Evolutionary conservation across 2,888 invertebrate species (phyloP).

Genomic region (Eupeodes luniger): DNA sequence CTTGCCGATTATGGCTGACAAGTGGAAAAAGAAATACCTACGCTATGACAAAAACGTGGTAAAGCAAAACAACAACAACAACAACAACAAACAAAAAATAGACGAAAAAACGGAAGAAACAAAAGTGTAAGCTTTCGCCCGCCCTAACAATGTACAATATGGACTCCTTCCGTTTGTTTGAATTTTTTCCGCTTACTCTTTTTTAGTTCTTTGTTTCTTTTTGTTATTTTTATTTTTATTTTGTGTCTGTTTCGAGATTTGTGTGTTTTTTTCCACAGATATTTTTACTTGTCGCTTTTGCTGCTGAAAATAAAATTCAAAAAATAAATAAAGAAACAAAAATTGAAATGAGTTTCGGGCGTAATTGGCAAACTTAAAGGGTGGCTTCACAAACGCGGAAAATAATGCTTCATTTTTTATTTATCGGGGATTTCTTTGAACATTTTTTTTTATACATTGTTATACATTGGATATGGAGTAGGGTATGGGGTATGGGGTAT

Average conservation of each 20-base stretch:
- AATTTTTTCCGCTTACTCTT: not conserved
- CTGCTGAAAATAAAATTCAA: not conserved
- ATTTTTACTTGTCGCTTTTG: constrained; percentile 8
- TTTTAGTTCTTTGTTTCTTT: not conserved
- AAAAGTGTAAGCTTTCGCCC: constrained; percentile 13
- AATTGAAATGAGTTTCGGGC: constrained; percentile 22
- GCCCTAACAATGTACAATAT: constrained; percentile 32
- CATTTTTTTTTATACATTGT: not conserved
- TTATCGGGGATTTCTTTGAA: not conserved
- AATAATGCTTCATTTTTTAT: constrained; percentile 12
- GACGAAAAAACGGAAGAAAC: not conserved
- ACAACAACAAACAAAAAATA: no score
- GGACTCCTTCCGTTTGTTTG: constrained; percentile 13
- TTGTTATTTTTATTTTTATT: not conserved
- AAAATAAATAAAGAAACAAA: not conserved
- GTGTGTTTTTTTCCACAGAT: not conserved
- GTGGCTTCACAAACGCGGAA: constrained; percentile 18
- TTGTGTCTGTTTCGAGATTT: constrained; percentile 17
- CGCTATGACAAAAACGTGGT: constrained; percentile 11
- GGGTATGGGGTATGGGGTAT: no score
- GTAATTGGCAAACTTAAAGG: constrained; percentile 40
- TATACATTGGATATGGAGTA: no score
- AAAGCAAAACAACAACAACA: not conserved
- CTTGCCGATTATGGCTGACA: constrained; percentile 49
- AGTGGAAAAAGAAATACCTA: constrained; percentile 25